A percentile compares a stretch with the other conserved stretches of the same genome.
These are phyloP conservation scores for Centroberyx gerrardi DNA, from an alignment of 2,797 vertebrate species.

Conservation along the genomic window DNA sequence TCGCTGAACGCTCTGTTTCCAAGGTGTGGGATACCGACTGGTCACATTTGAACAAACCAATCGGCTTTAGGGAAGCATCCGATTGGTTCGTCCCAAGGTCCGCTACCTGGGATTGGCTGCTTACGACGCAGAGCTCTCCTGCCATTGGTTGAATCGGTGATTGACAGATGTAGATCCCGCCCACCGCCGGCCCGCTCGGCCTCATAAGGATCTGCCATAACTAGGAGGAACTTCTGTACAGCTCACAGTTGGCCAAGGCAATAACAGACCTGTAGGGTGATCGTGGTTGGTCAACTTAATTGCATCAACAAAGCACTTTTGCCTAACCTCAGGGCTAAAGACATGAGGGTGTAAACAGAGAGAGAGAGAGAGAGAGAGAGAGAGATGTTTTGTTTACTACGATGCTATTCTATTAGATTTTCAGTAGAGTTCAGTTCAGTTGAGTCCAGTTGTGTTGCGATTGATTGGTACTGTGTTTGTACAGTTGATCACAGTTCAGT, in stretches of 20 bases:
- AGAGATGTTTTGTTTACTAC: slow-evolving; percentile 73
- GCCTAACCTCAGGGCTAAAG: slow-evolving; percentile 53
- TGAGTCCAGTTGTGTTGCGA: slow-evolving; percentile 48
- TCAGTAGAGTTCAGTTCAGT: slow-evolving; percentile 64
- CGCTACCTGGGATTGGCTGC: neutral
- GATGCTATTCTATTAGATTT: slow-evolving; percentile 53
- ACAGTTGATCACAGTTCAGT: slow-evolving; percentile 64
- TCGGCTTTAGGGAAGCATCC: slow-evolving; percentile 30
- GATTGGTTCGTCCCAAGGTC: neutral
- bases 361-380: slow-evolving; percentile 70
- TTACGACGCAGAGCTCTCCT: slow-evolving; percentile 15
- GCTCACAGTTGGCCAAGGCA: slow-evolving; percentile 35
- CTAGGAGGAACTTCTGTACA: slow-evolving; percentile 5
- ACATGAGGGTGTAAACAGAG: slow-evolving; percentile 15
- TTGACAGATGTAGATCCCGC: neutral
- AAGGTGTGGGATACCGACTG: no score
- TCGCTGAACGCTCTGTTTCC: no score
- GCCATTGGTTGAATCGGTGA: slow-evolving; percentile 15
- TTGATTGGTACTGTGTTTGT: slow-evolving; percentile 69
- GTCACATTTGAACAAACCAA: slow-evolving; percentile 29
- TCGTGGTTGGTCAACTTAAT: slow-evolving; percentile 45
- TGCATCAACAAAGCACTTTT: slow-evolving; percentile 76
- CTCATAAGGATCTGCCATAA: slow-evolving; percentile 4
- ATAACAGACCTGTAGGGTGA: slow-evolving; percentile 50
- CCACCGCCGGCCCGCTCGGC: neutral